Percentiles rank a stretch among this genome's conserved stretches.
Conservation (phyloP, 2,888 invertebrate species). For the Drosophila colorata region DNA sequence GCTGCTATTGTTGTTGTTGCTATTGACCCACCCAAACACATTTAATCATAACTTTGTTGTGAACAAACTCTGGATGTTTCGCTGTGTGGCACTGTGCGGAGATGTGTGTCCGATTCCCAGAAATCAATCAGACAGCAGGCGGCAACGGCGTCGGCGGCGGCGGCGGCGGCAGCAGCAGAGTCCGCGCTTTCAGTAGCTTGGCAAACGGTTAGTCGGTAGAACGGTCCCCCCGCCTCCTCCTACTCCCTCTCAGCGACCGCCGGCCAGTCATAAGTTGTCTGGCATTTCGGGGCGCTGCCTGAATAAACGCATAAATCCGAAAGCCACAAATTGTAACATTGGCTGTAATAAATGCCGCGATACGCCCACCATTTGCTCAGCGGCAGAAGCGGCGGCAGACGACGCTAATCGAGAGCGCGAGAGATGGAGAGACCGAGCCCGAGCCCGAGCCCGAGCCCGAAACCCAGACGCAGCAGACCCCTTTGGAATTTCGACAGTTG, state of each 20-base stretch:
- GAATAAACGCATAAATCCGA: constrained; percentile 80
- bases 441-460: constrained; percentile 1
- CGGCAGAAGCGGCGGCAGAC: constrained; percentile 59
- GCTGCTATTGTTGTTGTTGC: constrained; percentile 6
- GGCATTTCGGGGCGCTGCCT: constrained; percentile 66
- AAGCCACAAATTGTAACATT: constrained; percentile 84
- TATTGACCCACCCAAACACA: constrained; percentile 40
- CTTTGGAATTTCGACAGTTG: constrained; percentile 72
- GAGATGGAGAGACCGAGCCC: neutral
- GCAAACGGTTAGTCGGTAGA: constrained; percentile 56
- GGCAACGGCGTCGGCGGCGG: constrained; percentile 22
- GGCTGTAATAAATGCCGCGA: constrained; percentile 83
- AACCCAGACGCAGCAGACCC: neutral
- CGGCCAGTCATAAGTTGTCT: constrained; percentile 68
- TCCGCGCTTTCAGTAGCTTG: constrained; percentile 75
- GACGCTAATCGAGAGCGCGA: constrained; percentile 73
- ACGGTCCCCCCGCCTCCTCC: constrained; percentile 5
- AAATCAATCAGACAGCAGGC: constrained; percentile 79
- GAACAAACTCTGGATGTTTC: constrained; percentile 20
- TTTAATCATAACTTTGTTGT: constrained; percentile 81
- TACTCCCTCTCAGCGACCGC: neutral
- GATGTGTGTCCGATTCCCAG: constrained; percentile 71
- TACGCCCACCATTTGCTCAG: constrained; percentile 80
- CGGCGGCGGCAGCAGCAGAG: constrained; percentile 22
- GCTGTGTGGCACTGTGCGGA: constrained; percentile 61